Evolutionary conservation across 1,140 invertebrate species (phyloP).

Genomic region (Calephelis nemesis): DNA sequence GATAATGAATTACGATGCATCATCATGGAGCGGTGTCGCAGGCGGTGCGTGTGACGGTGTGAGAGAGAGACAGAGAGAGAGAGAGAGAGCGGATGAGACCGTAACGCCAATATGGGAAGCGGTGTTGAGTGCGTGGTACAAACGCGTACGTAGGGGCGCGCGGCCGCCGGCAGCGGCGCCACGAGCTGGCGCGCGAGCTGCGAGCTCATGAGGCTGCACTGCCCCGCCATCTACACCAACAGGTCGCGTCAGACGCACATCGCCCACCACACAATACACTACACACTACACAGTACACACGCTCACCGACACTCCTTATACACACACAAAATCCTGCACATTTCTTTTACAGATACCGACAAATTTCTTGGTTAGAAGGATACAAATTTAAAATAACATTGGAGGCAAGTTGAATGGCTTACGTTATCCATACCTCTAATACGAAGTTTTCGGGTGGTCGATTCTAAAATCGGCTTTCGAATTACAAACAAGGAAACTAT

Average conservation of each 20-base stretch:
- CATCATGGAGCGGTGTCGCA: background rate
- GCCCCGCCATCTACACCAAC: conserved; percentile 45
- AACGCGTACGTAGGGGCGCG: conserved; percentile 73
- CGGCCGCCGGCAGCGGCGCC: conserved; percentile 75
- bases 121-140: conserved; percentile 78
- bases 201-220: conserved; percentile 76
- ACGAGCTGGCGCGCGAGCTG: conserved; percentile 81
- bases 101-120: conserved; percentile 70
- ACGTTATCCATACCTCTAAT: too few relatives aligned
- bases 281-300: background rate
- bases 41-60: conserved; percentile 31
- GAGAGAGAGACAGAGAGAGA: conserved; percentile 41
- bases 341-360: background rate
- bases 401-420: too few relatives aligned
- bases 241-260: conserved; percentile 17
- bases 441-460: too few relatives aligned
- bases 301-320: background rate
- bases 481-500: too few relatives aligned
- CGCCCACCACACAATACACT: background rate
- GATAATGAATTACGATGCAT: conserved; percentile 29
- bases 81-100: conserved; percentile 18
- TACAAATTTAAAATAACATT: too few relatives aligned
- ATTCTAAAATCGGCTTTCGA: too few relatives aligned
- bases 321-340: background rate
- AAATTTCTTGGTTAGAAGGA: too few relatives aligned